Evolutionary conservation across 2,113 vertebrate species (phyloP), one percentile per base, ranked within the genome.

Genomic region (Cettia cetti): DNA sequence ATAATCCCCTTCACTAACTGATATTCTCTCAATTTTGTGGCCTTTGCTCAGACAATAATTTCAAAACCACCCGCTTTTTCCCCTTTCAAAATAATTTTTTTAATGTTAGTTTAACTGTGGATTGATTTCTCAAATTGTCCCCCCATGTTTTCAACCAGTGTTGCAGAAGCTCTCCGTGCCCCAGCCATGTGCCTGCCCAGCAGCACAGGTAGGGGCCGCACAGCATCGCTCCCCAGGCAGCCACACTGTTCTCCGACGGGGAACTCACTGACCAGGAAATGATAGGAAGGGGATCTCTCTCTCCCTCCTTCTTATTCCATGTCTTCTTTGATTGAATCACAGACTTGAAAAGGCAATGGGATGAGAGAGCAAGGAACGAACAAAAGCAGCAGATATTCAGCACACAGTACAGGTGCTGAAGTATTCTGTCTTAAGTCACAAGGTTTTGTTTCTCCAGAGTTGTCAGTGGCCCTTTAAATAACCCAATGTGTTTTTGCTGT

Each of bases 401-500:
- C 37, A 52, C 12, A 9, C 0, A 7, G 53, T 14, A 68, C 40
- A 79, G 31, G 37, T 2, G 5, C n/a, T 30, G 50, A 77, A 76
- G 68, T 18, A 45, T 40, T 18, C 20, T 89, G 66, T 72, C 40
- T 13, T 71, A 52, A 92, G 80, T 50, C 4, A 0, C 47, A 91
- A 31, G 20, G 11, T 12, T 85, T 95, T 47, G 60, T 91, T 94
- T 89, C 90, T 81, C 64, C 30, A 28, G 82, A 65, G 83, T 27
- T 93, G 82, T 80, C 50, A 59, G 65, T 85, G 94, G 64, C 94
- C 86, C 91, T 95, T 97, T 90, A 86, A 97, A 94, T 95, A 97
- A 97, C 83, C 77, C 86, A 96, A 92, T 86, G 97, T 97, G 74
- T 91, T 97, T 89, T 92, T 74, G 33, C 57, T 57, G 66, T 82